phyloP scores from a whole-genome alignment of 2,113 vertebrate genomes.

The Perca fluviatilis region DNA sequence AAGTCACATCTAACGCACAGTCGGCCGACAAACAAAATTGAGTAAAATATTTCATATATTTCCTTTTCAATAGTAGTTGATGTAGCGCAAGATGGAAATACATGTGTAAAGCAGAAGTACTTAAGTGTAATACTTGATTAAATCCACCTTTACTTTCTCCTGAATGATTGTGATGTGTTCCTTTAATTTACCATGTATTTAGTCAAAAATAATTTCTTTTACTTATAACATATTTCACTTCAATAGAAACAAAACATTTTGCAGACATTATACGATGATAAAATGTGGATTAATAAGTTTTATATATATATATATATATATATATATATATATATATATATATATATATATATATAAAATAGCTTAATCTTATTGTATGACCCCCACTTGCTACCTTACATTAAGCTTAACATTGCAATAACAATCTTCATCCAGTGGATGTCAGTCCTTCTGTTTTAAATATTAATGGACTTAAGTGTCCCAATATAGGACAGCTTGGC shows the following conservation, averaged over 20 bases:
- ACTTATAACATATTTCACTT: background rate
- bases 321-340: too few relatives aligned
- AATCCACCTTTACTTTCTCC: background rate
- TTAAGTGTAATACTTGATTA: background rate
- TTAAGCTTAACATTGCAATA: slow-evolving; percentile 1
- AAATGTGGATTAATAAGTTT: background rate
- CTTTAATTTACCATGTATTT: background rate
- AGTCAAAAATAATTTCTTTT: background rate
- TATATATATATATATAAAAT: background rate
- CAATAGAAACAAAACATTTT: background rate
- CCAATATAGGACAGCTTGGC: background rate
- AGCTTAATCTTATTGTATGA: background rate
- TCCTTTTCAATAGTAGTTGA: background rate
- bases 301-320: background rate
- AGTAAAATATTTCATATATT: too few relatives aligned
- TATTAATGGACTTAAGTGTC: background rate
- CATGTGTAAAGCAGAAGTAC: background rate
- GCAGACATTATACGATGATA: background rate
- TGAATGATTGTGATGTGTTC: background rate
- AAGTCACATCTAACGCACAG: too few relatives aligned
- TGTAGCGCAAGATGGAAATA: background rate
- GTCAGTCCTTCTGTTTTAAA: slow-evolving; percentile 20
- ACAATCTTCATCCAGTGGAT: slow-evolving; percentile 20
- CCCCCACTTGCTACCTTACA: background rate
- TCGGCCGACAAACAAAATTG: too few relatives aligned